These are phyloP conservation scores for Dipus sagitta DNA, from an alignment of 2,797 vertebrate species.

Conservation along the genomic window DNA sequence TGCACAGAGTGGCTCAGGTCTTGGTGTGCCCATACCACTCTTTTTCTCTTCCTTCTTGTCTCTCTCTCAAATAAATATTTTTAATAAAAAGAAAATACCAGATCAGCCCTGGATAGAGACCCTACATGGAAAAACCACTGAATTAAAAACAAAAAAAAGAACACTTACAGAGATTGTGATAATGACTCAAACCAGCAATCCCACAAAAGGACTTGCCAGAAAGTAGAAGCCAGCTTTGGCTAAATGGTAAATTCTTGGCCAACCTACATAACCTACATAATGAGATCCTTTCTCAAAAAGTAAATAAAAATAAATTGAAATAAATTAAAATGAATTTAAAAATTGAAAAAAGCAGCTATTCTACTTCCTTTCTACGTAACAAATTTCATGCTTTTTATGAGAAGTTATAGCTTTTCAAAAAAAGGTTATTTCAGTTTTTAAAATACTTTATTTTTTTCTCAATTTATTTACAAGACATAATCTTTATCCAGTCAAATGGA, in stretches of 20 bases:
- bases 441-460: neutral
- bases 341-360: neutral
- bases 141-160: neutral
- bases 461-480: neutral
- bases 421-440: neutral
- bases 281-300: neutral
- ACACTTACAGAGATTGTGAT: neutral
- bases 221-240: neutral
- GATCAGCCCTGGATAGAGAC: no score
- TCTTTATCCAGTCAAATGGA: neutral
- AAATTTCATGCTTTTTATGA: neutral
- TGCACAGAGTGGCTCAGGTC: no score
- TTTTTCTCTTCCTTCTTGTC: neutral
- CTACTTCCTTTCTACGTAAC: neutral
- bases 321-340: neutral
- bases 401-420: constrained; percentile 9
- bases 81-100: no score
- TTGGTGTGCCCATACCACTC: no score
- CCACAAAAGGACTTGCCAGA: no score
- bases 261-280: neutral
- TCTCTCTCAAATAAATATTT: no score
- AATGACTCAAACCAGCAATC: neutral
- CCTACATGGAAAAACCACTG: neutral
- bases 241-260: neutral
- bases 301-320: neutral